These are phyloP conservation scores for Cettia cetti DNA, from an alignment of 2,113 vertebrate species.

Conservation along the genomic window DNA sequence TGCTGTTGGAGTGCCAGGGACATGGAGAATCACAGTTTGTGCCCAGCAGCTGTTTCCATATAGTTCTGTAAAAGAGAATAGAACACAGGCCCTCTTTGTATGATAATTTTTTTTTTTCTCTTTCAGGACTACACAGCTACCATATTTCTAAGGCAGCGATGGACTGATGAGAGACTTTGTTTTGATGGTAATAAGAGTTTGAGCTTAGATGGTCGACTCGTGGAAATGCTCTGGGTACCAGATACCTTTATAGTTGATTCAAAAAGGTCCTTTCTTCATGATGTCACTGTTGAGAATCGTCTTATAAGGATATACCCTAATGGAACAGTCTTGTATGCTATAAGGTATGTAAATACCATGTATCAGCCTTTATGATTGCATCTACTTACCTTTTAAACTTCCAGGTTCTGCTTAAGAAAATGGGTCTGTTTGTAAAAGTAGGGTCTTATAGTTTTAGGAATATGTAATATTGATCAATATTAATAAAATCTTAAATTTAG, in stretches of 20 bases:
- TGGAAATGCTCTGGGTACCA: constrained; percentile 90
- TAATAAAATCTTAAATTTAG: not conserved
- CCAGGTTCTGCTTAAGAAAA: not conserved
- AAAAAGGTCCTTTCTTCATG: constrained; percentile 90
- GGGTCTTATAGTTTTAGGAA: not conserved
- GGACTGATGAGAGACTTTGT: constrained; percentile 88
- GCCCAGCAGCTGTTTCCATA: not conserved
- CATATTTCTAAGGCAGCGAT: constrained; percentile 88
- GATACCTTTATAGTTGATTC: constrained; percentile 93
- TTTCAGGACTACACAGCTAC: constrained; percentile 87
- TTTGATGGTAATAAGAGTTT: constrained; percentile 89
- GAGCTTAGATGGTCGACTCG: constrained; percentile 86
- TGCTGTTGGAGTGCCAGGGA: not conserved
- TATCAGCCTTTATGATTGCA: not conserved
- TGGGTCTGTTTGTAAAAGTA: not conserved
- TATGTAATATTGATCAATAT: not conserved
- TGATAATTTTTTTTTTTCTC: not conserved
- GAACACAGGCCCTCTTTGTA: not conserved
- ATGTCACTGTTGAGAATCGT: constrained; percentile 90
- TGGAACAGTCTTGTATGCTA: constrained; percentile 87
- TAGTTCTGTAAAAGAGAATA: not conserved
- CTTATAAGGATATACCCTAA: constrained; percentile 92
- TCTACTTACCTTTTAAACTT: not conserved
- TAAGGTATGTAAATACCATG: constrained; percentile 72
- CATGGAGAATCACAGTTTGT: not conserved